phyloP scores from a whole-genome alignment of 1,140 invertebrate species.

The Drosophila micromelanica region DNA sequence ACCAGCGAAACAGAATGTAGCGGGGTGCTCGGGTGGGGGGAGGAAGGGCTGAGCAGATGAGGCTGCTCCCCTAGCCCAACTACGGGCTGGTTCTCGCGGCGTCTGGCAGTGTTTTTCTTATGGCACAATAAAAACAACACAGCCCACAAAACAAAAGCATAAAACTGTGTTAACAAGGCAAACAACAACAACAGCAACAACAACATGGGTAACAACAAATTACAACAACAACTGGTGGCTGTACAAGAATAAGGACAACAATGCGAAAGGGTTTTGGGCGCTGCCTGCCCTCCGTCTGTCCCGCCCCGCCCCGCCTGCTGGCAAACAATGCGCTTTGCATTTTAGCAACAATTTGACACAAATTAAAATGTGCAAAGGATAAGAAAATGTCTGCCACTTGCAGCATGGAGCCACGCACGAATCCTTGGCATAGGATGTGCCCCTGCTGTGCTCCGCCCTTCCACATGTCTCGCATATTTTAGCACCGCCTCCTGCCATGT shows the following conservation, averaged over 20 bases:
- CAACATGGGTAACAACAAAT: background rate
- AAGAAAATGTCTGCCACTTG: slow-evolving; percentile 36
- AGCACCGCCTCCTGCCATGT: slow-evolving; percentile 46
- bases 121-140: slow-evolving; percentile 69
- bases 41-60: slow-evolving; percentile 37
- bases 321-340: slow-evolving; percentile 78
- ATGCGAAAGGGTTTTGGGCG: slow-evolving; percentile 29
- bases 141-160: slow-evolving; percentile 76
- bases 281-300: background rate
- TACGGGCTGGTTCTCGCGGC: slow-evolving; percentile 2
- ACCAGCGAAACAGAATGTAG: background rate
- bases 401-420: slow-evolving; percentile 35
- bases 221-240: slow-evolving; percentile 30
- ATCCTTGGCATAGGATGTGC: slow-evolving; percentile 12
- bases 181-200: slow-evolving; percentile 20
- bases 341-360: slow-evolving; percentile 82
- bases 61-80: background rate
- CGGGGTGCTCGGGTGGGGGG: background rate
- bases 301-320: slow-evolving; percentile 8
- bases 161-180: slow-evolving; percentile 81
- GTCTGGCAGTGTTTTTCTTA: slow-evolving; percentile 68
- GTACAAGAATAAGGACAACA: slow-evolving; percentile 50
- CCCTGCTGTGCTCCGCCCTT: background rate
- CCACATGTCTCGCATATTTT: slow-evolving; percentile 76
- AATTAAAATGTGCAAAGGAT: slow-evolving; percentile 73